Evolutionary conservation across 2,797 vertebrate species (phyloP).

Genomic region (Amblyopsis hoosieri): DNA sequence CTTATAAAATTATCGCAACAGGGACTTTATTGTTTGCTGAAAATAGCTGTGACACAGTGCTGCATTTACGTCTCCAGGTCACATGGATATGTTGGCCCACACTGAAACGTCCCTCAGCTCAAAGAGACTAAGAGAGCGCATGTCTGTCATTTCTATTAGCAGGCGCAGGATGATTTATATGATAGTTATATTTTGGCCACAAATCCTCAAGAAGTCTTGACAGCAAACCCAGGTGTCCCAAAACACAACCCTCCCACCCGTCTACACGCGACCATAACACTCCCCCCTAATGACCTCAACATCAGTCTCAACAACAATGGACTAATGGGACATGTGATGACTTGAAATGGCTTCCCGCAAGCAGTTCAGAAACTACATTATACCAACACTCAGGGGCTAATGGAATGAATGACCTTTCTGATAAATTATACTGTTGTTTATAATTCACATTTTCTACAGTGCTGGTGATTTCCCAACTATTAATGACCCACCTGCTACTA

Average conservation of each 20-base stretch:
- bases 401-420: constrained; percentile 23
- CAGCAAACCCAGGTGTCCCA: constrained; percentile 14
- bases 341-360: constrained; percentile 23
- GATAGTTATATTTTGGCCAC: constrained; percentile 14
- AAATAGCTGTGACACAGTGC: constrained; percentile 5
- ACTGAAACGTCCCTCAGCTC: constrained; percentile 1
- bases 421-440: constrained; percentile 10
- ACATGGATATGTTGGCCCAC: constrained; percentile 22
- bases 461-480: constrained; percentile 12
- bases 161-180: no score
- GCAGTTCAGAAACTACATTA: constrained; percentile 26
- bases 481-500: neutral
- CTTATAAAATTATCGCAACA: neutral
- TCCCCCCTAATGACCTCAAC: constrained; percentile 20
- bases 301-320: constrained; percentile 31
- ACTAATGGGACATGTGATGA: constrained; percentile 29
- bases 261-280: neutral
- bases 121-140: no score
- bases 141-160: no score
- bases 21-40: constrained; percentile 1
- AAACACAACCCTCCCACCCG: constrained; percentile 3
- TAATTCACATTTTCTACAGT: neutral
- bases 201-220: constrained; percentile 16
- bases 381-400: constrained; percentile 21
- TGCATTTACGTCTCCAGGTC: constrained; percentile 15